Conservation (phyloP, 2,797 vertebrate species). For the Rhynchonycteris naso region DNA sequence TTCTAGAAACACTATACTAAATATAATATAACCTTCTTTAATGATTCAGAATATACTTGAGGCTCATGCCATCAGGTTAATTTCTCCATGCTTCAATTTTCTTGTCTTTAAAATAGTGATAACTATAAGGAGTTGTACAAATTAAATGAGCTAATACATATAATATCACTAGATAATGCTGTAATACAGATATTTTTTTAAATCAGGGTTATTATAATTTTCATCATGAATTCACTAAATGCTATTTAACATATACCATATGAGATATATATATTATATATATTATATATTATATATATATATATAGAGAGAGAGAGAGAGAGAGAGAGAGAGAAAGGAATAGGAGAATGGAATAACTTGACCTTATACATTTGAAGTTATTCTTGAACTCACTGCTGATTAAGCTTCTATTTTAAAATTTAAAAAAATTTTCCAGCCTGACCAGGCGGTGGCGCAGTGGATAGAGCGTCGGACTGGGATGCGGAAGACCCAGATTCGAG, state of each 20-base stretch:
- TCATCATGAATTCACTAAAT: background rate
- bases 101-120: background rate
- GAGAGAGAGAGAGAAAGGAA: background rate
- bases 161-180: background rate
- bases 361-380: background rate
- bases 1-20: background rate
- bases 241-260: background rate
- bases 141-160: conserved; percentile 8
- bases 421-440: background rate
- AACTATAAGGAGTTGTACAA: background rate
- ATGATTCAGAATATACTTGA: conserved; percentile 8
- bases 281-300: no score
- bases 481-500: no score
- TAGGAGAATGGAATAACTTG: background rate
- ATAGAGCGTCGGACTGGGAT: no score
- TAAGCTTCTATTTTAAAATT: background rate
- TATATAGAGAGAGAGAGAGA: background rate
- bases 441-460: no score
- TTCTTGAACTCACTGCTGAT: background rate
- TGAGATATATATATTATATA: no score
- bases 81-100: background rate
- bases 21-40: background rate
- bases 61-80: background rate
- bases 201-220: background rate
- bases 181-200: background rate